Base-by-base conservation (phyloP, 2,888 invertebrate genomes). In the Lymantria monacha region DNA sequence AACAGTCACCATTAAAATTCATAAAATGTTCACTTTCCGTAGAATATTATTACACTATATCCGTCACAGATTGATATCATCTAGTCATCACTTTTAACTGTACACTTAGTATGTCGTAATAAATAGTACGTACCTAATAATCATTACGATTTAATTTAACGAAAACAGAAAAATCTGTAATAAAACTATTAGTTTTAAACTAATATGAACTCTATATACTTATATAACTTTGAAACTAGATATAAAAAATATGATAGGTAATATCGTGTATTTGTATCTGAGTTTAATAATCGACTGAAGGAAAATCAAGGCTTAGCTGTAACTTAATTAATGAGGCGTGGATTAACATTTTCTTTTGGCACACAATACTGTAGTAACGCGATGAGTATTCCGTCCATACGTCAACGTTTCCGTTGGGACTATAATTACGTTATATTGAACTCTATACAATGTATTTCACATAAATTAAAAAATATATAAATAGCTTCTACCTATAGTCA, bases 1-100 rank as follows among this genome's bases (percentile, higher is more conserved):
- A 87, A 94, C 93, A 87, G 94, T 94, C 90, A 94, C 94, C 94
- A 94, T 94, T 76, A 79, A 85, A 81, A 79, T 74, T 79, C 89
- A 89, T 89, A 77, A 79, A 87, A 79, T 74, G 61, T 64, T 55
- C 68, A 69, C 65, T 55, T 53, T 66, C 51, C 51, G 50, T 57
- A 56, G 59, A 55, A 68, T 73, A 68, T 46, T 43, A 37, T 49
- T 42, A 30, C 55, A 60, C 59, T 51, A 33, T 50, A 66, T 53
- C 45, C 58, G 45, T 51, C 53, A 60, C 59, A 57, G 44, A 55
- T n/a, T 9, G 40, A 12, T 50, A 60, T 40, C 63, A 36, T 59
- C 53, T 59, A 15, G 49, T 51, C 36, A 57, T 51, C 48, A 57
- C 55, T 48, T 42, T 55, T 48, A 48, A 31, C 11, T 42, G 36